Evolutionary conservation across 2,888 invertebrate genomes (phyloP), one percentile per base, ranked within the genome.

Genomic region (Heliconius erato): DNA sequence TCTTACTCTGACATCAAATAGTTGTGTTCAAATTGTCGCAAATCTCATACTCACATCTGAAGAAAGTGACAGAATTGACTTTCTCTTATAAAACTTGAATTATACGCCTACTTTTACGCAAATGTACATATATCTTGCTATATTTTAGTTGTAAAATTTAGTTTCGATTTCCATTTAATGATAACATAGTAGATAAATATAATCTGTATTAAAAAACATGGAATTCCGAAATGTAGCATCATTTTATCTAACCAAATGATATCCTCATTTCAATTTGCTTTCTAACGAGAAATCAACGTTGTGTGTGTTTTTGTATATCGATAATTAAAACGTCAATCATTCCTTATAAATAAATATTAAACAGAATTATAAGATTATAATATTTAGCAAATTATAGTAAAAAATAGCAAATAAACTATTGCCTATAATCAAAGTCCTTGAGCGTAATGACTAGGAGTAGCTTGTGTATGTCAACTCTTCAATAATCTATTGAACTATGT

Each of bases 371-470:
- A 16, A 54, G 11, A 54, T 54, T 54, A 54, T 54, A 74, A 54
- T 19, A 32, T 35, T 32, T n/a, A 54, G 63, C 11, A 63, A 59
- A 59, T 74, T 63, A 59, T 35, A 54, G 44, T 16, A 71, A 54
- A 7, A 74, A 59, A 59, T 23, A 32, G 54, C 74, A 23, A 23
- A 54, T 54, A 59, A 23, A 74, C 54, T 32, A 54, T 74, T 54
- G 32, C 32, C 32, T 44, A 65, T 44, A 67, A 80, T 80, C 28
- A n/a, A 59, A 80, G 65, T 74, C 79, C 79, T 80, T 80, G 79
- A 28, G 2, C 23, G 28, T 80, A 74, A 80, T 80, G 65, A 59
- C 63, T 63, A 28, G 1, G 2, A 28, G 28, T 28, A 23, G n/a
- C n/a, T 40, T 19, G 26, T 49, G 26, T 28, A 40, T 78, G 40